Percentiles rank a stretch among this genome's conserved stretches.
Conservation (phyloP, 2,113 vertebrate genomes). For the Girardinichthys multiradiatus region DNA sequence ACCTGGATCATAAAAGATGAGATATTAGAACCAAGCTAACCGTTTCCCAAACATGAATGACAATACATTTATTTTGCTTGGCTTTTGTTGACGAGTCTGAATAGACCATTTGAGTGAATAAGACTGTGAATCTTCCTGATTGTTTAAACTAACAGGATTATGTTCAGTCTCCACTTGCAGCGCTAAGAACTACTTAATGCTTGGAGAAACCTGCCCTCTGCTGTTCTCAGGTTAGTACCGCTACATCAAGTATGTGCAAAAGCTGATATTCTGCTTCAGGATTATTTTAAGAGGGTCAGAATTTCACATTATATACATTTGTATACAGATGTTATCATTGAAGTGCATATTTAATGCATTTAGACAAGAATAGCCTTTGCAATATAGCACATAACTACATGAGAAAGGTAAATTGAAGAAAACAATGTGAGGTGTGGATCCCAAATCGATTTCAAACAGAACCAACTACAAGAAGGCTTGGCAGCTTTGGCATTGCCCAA, state of each 20-base stretch:
- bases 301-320: background rate
- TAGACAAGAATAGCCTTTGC: background rate
- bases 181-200: constrained; percentile 19
- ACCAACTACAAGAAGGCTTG: no score
- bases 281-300: background rate
- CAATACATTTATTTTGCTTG: constrained; percentile 37
- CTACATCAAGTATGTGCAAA: background rate
- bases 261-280: background rate
- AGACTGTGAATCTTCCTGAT: constrained; percentile 39
- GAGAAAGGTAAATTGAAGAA: background rate
- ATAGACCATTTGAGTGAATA: constrained; percentile 50
- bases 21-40: background rate
- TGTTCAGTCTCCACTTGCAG: constrained; percentile 17
- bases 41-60: constrained; percentile 5
- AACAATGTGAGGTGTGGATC: background rate
- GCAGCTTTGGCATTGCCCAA: background rate
- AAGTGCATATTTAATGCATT: background rate
- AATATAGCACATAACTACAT: background rate
- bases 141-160: constrained; percentile 48
- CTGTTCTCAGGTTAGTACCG: constrained; percentile 33
- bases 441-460: background rate
- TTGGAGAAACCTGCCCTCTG: constrained; percentile 34
- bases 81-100: background rate
- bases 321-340: background rate
- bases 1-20: background rate